Conservation (phyloP, 2,888 invertebrate species). For the Reticulitermes lucifugus region DNA sequence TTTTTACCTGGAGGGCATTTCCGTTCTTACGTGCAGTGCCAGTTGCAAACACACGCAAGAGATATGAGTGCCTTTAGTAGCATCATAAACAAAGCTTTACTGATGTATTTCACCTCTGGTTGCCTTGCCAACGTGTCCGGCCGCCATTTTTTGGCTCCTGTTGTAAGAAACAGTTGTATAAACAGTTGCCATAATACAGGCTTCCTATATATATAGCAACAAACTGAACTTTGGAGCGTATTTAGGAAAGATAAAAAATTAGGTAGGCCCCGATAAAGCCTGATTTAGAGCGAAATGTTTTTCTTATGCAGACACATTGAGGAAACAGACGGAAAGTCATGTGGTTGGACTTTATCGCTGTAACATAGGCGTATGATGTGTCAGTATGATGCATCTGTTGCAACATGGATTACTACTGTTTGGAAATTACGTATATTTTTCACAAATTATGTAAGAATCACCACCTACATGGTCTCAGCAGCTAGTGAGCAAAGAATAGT, state of each 20-base stretch:
- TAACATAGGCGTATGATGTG: too few species aligned
- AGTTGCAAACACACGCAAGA: background rate
- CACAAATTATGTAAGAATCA: too few species aligned
- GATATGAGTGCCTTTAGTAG: background rate
- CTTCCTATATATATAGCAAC: background rate
- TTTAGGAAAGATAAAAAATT: background rate
- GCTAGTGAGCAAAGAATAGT: too few species aligned
- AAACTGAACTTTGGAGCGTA: background rate
- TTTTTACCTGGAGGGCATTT: too few species aligned
- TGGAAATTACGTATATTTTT: too few species aligned
- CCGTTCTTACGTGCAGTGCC: too few species aligned
- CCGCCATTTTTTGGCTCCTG: background rate
- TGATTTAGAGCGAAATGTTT: background rate
- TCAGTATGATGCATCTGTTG: too few species aligned
- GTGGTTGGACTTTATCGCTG: too few species aligned
- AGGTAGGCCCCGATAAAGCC: background rate
- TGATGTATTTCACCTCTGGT: background rate
- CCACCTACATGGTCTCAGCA: too few species aligned
- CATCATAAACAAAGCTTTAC: background rate
- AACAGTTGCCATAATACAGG: background rate
- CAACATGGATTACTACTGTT: too few species aligned
- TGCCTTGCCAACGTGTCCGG: background rate
- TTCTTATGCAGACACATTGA: too few species aligned
- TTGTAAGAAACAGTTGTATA: background rate
- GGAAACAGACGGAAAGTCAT: too few species aligned